Conservation (phyloP, 2,797 vertebrate genomes). For the Miichthys miiuy region DNA sequence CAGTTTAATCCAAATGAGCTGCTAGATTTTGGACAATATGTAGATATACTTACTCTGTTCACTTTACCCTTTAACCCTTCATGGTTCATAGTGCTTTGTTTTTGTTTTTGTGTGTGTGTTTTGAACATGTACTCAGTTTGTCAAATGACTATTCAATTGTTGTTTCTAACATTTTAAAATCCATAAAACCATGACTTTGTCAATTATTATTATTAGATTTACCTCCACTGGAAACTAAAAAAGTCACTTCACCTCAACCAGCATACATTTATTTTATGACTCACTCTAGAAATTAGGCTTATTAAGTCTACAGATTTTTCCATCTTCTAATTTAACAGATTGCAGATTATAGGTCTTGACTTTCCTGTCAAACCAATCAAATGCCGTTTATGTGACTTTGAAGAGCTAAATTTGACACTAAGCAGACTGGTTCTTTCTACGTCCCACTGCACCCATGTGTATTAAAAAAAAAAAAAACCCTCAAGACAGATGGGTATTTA, state of each 20-base stretch:
- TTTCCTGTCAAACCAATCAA: neutral
- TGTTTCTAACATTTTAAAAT: neutral
- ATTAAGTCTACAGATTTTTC: neutral
- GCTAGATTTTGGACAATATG: neutral
- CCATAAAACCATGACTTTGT: neutral
- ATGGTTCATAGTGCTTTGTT: no score
- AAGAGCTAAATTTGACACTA: neutral
- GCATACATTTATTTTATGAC: neutral
- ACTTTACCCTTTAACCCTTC: no score
- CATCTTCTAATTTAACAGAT: neutral
- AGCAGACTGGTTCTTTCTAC: neutral
- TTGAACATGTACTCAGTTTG: no score
- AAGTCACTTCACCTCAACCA: neutral
- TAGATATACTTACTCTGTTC: no score
- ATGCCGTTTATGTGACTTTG: neutral
- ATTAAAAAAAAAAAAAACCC: conserved; percentile 15
- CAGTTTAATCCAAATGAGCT: neutral
- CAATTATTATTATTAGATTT: no score
- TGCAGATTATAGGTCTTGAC: neutral
- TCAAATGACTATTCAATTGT: no score
- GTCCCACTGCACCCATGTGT: neutral
- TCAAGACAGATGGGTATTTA: neutral
- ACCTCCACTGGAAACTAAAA: neutral
- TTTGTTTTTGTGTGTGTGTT: no score
- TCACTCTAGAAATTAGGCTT: neutral